Evolutionary conservation across 2,797 vertebrate species (phyloP).

Genomic region (Tauraco hartlaubi): DNA sequence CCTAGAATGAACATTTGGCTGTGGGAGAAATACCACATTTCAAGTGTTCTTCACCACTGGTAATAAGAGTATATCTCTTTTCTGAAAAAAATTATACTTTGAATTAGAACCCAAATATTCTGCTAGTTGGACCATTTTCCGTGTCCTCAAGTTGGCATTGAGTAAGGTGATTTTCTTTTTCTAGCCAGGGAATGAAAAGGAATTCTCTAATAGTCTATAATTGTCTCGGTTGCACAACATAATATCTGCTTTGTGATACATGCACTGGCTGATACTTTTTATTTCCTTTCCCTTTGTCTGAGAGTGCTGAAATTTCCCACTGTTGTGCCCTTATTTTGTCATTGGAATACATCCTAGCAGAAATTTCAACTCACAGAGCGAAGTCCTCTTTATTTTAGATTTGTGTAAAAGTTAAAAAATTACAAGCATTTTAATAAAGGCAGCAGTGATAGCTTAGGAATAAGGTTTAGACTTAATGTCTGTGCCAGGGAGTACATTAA

Average conservation of each 20-base stretch:
- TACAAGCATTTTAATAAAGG: constrained; percentile 68
- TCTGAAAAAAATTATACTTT: background rate
- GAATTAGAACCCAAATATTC: background rate
- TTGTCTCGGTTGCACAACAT: constrained; percentile 22
- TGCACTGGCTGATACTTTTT: background rate
- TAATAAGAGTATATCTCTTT: background rate
- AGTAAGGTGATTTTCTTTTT: background rate
- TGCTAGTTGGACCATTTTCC: background rate
- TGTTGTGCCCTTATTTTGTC: background rate
- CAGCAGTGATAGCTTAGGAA: constrained; percentile 43
- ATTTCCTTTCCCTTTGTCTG: constrained; percentile 30
- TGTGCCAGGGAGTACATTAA: constrained; percentile 77
- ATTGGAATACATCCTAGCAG: constrained; percentile 1
- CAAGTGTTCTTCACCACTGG: background rate
- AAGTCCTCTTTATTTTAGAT: constrained; percentile 20
- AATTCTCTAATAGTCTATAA: constrained; percentile 8
- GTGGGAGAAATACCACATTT: background rate
- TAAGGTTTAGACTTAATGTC: constrained; percentile 58
- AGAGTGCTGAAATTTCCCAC: background rate
- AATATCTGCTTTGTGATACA: constrained; percentile 18
- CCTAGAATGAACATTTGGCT: background rate
- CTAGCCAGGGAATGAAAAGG: constrained; percentile 10
- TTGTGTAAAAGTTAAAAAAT: constrained; percentile 58
- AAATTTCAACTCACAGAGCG: constrained; percentile 48
- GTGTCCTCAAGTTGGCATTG: background rate